Evolutionary conservation across 2,113 vertebrate genomes (phyloP), one percentile per base, ranked within the genome.

Genomic region (Scalopus aquaticus): DNA sequence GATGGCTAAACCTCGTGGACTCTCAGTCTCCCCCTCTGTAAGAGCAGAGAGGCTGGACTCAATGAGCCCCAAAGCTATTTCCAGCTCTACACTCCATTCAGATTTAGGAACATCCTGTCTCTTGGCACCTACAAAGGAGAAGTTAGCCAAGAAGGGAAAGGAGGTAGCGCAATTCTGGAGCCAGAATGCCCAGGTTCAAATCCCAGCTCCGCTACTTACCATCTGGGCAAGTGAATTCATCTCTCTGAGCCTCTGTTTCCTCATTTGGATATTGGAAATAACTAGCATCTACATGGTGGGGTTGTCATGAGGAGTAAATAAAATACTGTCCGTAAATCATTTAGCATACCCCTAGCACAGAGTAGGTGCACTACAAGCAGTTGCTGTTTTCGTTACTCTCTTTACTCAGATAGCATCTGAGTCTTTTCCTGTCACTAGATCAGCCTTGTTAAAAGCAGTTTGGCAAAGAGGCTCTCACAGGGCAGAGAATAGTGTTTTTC

Each of bases 381-480:
- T 74, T 80, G 58, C 79, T 77, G 7, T 65, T 77, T 73, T 30
- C 17, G 12, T 10, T 42, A 22, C 42, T 76, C 77, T 60, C 87
- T 77, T 85, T 19, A 24, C 39, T 67, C 51, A 60, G 6, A 88
- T 44, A 39, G 69, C 72, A 26, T 81, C 84, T 30, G 28, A 86
- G 86, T 85, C 83, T 70, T 84, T 92, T 91, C 78, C 91, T 76
- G 30, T 91, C 91, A n/a, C 70, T 81, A 65, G 64, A 17, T 94
- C 44, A 83, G 88, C 76, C 94, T 84, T 78, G 42, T 85, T 94
- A 81, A 94, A 84, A 90, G 91, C 73, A 90, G 39, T 90, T 74
- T 95, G 95, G 84, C 87, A 96, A 90, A 78, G 28, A 84, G 65
- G 62, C 78, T 77, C 77, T 94, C 72, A n/a, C 64, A n/a, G 64